Base-by-base conservation (phyloP, 2,797 vertebrate genomes). In the Cryptoblepharus egeriae region DNA sequence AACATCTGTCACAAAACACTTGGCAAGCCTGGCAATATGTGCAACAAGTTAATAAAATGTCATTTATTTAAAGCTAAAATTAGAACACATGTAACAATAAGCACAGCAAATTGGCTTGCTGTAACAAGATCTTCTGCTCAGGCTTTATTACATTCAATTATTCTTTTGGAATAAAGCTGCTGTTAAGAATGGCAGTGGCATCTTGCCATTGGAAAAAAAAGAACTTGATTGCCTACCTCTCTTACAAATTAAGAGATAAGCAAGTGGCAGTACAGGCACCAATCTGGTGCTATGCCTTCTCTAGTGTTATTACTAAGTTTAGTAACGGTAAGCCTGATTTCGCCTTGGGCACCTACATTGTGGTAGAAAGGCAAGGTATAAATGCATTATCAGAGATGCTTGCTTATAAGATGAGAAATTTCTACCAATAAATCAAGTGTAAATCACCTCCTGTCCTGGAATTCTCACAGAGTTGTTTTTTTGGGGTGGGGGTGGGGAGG, bases 21-120 rank as follows among this genome's bases (percentile, higher is more conserved):
- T 30, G 6, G 77, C 77, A 69, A 68, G 63, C 70, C 61, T 84
- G 63, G 70, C 70, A 74, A 32, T 32, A 67, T 60, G 82, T 74
- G 70, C 76, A 32, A 79, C 76, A 69, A 68, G 75, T 79, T 84
- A 79, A 84, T 84, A 79, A 79, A 84, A 79, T 84, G 82, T 79
- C 71, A 75, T 68, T 68, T 75, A 74, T 84, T 75, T 79, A 60
- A 75, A 63, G 30, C 77, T 68, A 75, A 84, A 79, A 75, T 68
- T 84, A 68, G 77, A 79, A 84, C 82, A 79, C 57, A 28, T 75
- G 82, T 79, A 84, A 79, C 70, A 60, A 75, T 35, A 49, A 58
- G 37, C 18, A 13, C 49, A 78, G 15, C 70, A 61, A 74, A 84
- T 84, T 75, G 77, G 52, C 79, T 79, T 61, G 71, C 63, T 49